Evolutionary conservation across 2,888 invertebrate species (phyloP), one percentile per base, ranked within the genome.

Genomic region (Muscina levida): DNA sequence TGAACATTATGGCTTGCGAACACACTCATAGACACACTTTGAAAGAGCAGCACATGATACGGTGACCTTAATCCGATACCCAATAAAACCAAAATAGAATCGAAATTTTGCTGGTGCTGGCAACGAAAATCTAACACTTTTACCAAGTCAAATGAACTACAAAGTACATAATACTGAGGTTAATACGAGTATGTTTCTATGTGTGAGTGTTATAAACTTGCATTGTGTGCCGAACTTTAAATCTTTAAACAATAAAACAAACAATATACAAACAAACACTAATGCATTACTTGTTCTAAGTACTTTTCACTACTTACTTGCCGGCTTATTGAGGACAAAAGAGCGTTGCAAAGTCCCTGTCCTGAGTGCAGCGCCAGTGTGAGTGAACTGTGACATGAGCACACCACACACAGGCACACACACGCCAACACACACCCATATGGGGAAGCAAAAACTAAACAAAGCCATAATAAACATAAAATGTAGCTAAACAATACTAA

Each of bases 401-500:
- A n/a, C n/a, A n/a, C n/a, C n/a, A n/a, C n/a, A 46, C 46, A 46
- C 31, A 57, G 26, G 31, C 31, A 31, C 31, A 31, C 31, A 31
- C 8, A 31, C n/a, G n/a, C n/a, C n/a, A n/a, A n/a, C 31, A 31
- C 31, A 31, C 31, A 5, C 15, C 31, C 26, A n/a, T 3, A 26
- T n/a, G 26, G 26, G 4, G 15, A 6, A 31, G 31, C 13, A 3
- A 19, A 24, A 39, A 62, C 11, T 48, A 51, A 46, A 22, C 59
- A 42, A 53, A 44, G 15, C n/a, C 39, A 53, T 46, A 37, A 56
- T 70, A 65, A 57, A 72, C 48, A 71, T 70, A 46, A 74, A 77
- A 72, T 77, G 48, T 78, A 72, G 67, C 68, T 70, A 75, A 74
- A 74, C 81, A 77, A 77, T 71, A 72, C 57, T 74, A 71, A 74